phyloP scores from a whole-genome alignment of 2,113 vertebrate species.

The Acanthochromis polyacanthus region DNA sequence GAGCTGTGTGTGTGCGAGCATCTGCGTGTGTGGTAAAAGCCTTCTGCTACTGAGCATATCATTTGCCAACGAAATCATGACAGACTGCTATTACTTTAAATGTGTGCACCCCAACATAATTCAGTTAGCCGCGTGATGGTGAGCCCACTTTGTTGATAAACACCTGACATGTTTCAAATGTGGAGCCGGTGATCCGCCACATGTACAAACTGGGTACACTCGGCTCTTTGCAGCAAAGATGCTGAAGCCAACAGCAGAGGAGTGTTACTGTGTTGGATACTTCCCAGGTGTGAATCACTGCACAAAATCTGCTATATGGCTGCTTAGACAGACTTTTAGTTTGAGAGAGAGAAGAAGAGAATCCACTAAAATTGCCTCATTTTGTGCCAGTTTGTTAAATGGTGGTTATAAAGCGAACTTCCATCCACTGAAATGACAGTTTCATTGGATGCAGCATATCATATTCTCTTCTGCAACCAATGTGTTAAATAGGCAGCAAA shows the following conservation, averaged over 20 bases:
- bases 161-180: constrained; percentile 13
- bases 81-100: constrained; percentile 20
- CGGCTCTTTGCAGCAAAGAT: constrained; percentile 4
- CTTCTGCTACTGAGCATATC: constrained; percentile 40
- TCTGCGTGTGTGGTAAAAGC: constrained; percentile 48
- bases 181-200: not conserved
- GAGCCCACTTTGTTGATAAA: constrained; percentile 26
- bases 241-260: constrained; percentile 31
- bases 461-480: constrained; percentile 1
- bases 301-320: constrained; percentile 17
- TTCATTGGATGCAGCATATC: not conserved
- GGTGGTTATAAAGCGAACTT: not conserved
- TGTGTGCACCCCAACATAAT: constrained; percentile 17
- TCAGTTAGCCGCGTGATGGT: constrained; percentile 6
- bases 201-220: not conserved
- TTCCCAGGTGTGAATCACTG: constrained; percentile 26
- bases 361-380: not conserved
- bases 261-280: constrained; percentile 2
- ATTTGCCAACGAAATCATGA: constrained; percentile 49
- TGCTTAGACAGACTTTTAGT: constrained; percentile 15
- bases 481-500: not conserved
- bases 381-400: constrained; percentile 17
- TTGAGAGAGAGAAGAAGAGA: not conserved
- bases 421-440: not conserved
- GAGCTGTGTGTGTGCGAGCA: constrained; percentile 31